A percentile compares a stretch with the other conserved stretches of the same genome.
Conservation (phyloP, 2,888 invertebrate species). For the Scelioninae gen. 2 region DNA sequence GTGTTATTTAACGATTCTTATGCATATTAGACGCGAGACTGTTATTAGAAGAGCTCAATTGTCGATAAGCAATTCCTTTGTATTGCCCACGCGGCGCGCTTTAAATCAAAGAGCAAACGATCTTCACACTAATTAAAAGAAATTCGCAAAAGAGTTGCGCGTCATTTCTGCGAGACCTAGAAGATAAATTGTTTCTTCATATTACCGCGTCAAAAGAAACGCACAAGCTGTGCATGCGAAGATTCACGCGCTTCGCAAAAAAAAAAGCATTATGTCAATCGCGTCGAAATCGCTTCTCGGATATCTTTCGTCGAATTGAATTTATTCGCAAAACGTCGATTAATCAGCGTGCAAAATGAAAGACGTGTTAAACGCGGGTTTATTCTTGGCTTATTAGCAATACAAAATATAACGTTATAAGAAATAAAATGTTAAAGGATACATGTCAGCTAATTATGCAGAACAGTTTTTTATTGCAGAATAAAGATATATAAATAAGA, state of each 20-base stretch:
- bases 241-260: background rate
- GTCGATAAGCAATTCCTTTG: constrained; percentile 37
- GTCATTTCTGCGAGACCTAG: constrained; percentile 1
- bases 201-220: background rate
- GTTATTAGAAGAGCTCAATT: constrained; percentile 30
- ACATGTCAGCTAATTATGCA: no score
- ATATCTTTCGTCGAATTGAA: background rate
- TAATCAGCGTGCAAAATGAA: background rate
- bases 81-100: constrained; percentile 29
- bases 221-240: background rate
- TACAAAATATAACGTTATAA: no score
- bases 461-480: no score
- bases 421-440: no score
- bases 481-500: no score
- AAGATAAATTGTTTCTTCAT: constrained; percentile 34
- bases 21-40: constrained; percentile 32
- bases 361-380: no score
- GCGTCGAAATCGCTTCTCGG: background rate
- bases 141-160: constrained; percentile 27
- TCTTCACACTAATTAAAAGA: constrained; percentile 42
- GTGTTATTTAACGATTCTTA: constrained; percentile 37
- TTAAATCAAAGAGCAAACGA: constrained; percentile 33
- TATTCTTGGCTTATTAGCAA: no score
- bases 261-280: background rate
- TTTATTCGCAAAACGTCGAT: background rate